Conservation (phyloP, 2,113 vertebrate genomes). For the Bubo scandiacus region DNA sequence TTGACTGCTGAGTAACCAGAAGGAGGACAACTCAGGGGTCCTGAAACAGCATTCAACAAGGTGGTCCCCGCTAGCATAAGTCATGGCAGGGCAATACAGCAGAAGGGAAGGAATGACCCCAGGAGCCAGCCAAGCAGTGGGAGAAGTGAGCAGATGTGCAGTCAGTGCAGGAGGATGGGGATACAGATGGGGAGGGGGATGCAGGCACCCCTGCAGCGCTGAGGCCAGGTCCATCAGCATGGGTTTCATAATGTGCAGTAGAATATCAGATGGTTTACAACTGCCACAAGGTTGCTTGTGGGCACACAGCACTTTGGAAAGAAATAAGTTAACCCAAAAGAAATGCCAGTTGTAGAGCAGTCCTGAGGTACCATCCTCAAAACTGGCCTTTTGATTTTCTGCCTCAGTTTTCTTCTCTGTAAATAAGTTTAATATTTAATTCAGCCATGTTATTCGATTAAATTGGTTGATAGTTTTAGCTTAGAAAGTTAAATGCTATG, state of each 20-base stretch:
- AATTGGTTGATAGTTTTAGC: constrained; percentile 29
- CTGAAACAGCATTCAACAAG: background rate
- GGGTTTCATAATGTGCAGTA: background rate
- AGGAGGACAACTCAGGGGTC: background rate
- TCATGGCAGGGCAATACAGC: background rate
- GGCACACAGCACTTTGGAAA: background rate
- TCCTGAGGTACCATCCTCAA: background rate
- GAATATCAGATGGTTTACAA: background rate
- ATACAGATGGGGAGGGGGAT: background rate
- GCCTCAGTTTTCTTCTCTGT: background rate
- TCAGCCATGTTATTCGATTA: background rate
- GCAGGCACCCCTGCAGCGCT: accelerated
- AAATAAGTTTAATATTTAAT: constrained; percentile 53
- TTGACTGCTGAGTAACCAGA: background rate
- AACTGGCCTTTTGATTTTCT: constrained; percentile 6
- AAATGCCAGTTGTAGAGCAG: background rate
- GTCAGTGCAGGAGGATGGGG: background rate
- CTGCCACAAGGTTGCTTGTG: background rate
- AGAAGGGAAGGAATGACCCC: background rate
- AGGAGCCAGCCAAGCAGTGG: accelerated
- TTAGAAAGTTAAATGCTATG: constrained; percentile 22
- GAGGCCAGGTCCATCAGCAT: background rate
- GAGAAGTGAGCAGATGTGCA: background rate
- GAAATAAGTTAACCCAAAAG: background rate
- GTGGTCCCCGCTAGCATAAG: background rate